Evolutionary conservation across 2,888 invertebrate genomes (phyloP).

Genomic region (Nemurella pictetii): DNA sequence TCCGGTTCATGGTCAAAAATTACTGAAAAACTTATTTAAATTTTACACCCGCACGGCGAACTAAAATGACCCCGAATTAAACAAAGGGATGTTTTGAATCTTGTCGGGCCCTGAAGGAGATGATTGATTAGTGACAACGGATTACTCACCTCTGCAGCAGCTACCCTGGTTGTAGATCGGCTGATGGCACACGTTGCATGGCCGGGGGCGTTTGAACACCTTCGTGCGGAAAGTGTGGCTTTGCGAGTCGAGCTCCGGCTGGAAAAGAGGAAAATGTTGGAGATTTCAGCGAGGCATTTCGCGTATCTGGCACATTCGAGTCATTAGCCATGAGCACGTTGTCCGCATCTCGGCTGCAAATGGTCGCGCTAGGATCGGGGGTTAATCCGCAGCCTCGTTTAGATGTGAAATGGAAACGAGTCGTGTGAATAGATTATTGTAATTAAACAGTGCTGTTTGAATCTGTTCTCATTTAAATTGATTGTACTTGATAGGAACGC

Average conservation of each 20-base stretch:
- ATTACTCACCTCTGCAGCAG: slow-evolving; percentile 71
- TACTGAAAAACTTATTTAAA: too few relatives aligned
- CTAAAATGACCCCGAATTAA: too few relatives aligned
- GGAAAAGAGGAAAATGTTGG: slow-evolving; percentile 52
- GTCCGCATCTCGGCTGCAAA: too few relatives aligned
- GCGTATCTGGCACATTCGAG: not conserved
- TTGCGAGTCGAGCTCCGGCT: slow-evolving; percentile 69
- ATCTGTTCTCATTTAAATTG: not conserved
- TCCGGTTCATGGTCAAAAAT: too few relatives aligned
- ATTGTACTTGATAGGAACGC: not conserved
- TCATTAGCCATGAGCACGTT: not conserved
- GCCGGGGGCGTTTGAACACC: slow-evolving; percentile 72
- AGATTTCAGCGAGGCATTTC: not conserved
- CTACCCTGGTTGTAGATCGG: slow-evolving; percentile 74
- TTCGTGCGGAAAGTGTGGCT: slow-evolving; percentile 76
- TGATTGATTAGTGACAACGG: not conserved
- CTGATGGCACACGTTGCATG: slow-evolving; percentile 79
- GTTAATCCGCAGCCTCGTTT: not conserved
- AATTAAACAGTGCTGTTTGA: not conserved
- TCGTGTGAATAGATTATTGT: not conserved
- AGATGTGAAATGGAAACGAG: not conserved
- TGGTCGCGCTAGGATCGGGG: not conserved
- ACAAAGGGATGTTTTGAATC: too few relatives aligned
- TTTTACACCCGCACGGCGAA: too few relatives aligned
- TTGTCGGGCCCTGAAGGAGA: too few relatives aligned